phyloP scores from a whole-genome alignment of 2,797 vertebrate genomes.

The Aythya fuligula region DNA sequence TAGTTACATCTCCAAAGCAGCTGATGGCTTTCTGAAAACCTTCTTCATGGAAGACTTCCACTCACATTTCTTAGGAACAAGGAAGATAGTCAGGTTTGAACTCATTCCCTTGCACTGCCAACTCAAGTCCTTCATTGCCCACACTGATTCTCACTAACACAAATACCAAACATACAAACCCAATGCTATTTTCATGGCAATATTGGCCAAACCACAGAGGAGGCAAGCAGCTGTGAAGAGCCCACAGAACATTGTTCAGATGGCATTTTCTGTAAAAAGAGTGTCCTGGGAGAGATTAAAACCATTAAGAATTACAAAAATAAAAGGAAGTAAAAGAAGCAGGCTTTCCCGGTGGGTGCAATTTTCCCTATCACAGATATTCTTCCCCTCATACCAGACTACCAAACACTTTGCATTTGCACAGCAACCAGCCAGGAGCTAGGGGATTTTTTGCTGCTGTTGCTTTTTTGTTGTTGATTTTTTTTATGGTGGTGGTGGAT shows the following conservation, averaged over 20 bases:
- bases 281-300: not conserved
- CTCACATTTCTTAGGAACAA: not conserved
- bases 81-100: not conserved
- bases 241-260: not conserved
- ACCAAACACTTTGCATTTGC: not conserved
- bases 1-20: not conserved
- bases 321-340: not conserved
- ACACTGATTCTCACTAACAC: not conserved
- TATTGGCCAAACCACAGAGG: not conserved
- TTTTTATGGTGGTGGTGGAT: not conserved
- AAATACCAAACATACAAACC: not conserved
- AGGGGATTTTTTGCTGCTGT: not conserved
- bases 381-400: not conserved
- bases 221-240: not conserved
- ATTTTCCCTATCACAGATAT: not conserved
- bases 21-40: not conserved
- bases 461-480: too few relatives aligned
- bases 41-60: not conserved
- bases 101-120: not conserved
- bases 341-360: not conserved
- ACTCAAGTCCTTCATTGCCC: not conserved
- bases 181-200: not conserved
- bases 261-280: not conserved
- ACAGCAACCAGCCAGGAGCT: not conserved
- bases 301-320: not conserved